Conservation (phyloP, 2,113 vertebrate species). For the Pseudonaja textilis region DNA sequence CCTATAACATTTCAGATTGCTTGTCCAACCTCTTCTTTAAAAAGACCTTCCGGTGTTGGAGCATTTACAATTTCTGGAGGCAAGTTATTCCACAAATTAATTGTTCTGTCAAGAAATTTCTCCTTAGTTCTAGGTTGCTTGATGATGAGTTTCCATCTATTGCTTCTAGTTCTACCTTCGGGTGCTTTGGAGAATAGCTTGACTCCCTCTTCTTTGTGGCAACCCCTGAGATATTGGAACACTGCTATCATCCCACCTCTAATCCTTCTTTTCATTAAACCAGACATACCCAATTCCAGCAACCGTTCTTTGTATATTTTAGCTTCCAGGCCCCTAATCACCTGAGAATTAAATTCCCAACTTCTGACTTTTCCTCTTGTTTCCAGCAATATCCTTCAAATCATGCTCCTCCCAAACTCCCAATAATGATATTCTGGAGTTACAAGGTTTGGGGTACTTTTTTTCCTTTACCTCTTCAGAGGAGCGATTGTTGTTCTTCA, state of each 20-base stretch:
- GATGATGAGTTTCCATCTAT: background rate
- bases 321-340: background rate
- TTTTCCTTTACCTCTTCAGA: constrained; percentile 42
- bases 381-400: background rate
- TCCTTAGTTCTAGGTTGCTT: background rate
- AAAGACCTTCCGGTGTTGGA: background rate
- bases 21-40: background rate
- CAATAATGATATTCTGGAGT: background rate
- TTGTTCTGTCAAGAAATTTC: background rate
- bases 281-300: background rate
- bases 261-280: background rate
- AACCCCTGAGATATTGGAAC: background rate
- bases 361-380: background rate
- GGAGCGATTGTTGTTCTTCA: constrained; percentile 40
- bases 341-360: background rate
- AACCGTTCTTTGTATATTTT: background rate
- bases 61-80: background rate
- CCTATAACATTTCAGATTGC: background rate
- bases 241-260: background rate
- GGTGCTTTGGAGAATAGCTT: background rate
- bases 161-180: background rate
- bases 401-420: background rate
- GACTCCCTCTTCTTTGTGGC: background rate
- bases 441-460: background rate
- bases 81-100: background rate